Conservation (phyloP, 2,888 invertebrate species). For the Habroteleia sp. region DNA sequence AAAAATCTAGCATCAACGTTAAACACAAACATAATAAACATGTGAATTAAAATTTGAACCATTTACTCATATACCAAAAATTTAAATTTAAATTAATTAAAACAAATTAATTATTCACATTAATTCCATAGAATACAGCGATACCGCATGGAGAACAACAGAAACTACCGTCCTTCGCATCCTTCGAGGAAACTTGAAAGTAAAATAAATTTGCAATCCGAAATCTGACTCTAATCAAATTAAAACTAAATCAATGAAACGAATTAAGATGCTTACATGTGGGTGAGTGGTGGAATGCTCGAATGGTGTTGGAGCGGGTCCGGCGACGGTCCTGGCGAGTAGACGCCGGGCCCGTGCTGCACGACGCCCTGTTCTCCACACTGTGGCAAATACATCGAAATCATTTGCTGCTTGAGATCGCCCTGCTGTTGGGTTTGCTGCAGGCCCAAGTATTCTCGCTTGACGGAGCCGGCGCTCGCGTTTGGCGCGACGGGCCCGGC, state of each 20-base stretch:
- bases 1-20: no score
- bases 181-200: no score
- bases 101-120: no score
- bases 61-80: no score
- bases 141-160: no score
- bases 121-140: no score
- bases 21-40: no score
- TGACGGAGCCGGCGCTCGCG: constrained; percentile 81
- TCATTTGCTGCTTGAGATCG: constrained; percentile 87
- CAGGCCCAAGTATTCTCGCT: constrained; percentile 86
- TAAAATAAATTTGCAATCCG: no score
- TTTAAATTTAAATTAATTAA: no score
- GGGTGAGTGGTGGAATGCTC: constrained; percentile 83
- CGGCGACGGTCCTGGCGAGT: constrained; percentile 85
- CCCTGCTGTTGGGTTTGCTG: constrained; percentile 81
- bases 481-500: constrained; percentile 68
- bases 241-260: background rate
- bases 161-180: no score
- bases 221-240: no score
- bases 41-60: no score
- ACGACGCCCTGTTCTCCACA: constrained; percentile 86
- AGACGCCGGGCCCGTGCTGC: constrained; percentile 82
- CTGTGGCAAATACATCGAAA: constrained; percentile 88
- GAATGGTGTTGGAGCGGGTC: constrained; percentile 82
- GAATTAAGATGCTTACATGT: constrained; percentile 83